phyloP scores from a whole-genome alignment of 2,888 invertebrate species.

The Tinea trinotella region DNA sequence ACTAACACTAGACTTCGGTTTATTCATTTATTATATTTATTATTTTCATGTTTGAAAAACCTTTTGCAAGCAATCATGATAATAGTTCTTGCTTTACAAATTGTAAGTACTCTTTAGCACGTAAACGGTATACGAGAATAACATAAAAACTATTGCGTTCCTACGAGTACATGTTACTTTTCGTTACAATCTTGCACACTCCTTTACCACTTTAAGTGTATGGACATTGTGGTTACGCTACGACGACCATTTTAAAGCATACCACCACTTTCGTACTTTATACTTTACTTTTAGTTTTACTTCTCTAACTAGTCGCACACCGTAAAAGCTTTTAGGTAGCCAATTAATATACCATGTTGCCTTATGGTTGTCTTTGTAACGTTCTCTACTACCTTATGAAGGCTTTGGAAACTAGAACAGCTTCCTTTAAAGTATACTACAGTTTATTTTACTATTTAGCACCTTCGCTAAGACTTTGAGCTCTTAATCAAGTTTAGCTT shows the following conservation, averaged over 20 bases:
- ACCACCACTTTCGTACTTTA: neutral
- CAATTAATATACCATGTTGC: conserved; percentile 7
- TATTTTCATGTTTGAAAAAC: too few relatives aligned
- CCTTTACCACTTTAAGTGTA: conserved; percentile 5
- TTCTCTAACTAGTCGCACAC: conserved; percentile 5
- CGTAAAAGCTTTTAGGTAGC: conserved; percentile 13
- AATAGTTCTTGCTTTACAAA: too few relatives aligned
- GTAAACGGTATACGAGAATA: too few relatives aligned
- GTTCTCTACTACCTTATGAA: neutral
- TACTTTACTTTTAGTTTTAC: conserved; percentile 13
- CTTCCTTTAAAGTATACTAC: neutral
- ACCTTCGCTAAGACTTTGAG: conserved; percentile 9
- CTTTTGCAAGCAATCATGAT: too few relatives aligned
- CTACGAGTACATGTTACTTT: neutral
- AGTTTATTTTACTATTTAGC: neutral
- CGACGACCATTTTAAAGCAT: conserved; percentile 9
- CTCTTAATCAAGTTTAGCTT: neutral
- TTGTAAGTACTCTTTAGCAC: too few relatives aligned
- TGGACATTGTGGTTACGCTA: conserved; percentile 9
- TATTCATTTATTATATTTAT: too few relatives aligned
- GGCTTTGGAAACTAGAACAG: neutral
- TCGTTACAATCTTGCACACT: conserved; percentile 4
- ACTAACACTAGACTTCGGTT: too few relatives aligned
- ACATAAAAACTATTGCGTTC: too few relatives aligned
- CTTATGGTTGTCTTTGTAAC: neutral